A percentile compares a stretch with the other conserved stretches of the same genome.
Evolutionary conservation across 2,888 invertebrate species (phyloP).

Genomic region (Chironomus riparius): DNA sequence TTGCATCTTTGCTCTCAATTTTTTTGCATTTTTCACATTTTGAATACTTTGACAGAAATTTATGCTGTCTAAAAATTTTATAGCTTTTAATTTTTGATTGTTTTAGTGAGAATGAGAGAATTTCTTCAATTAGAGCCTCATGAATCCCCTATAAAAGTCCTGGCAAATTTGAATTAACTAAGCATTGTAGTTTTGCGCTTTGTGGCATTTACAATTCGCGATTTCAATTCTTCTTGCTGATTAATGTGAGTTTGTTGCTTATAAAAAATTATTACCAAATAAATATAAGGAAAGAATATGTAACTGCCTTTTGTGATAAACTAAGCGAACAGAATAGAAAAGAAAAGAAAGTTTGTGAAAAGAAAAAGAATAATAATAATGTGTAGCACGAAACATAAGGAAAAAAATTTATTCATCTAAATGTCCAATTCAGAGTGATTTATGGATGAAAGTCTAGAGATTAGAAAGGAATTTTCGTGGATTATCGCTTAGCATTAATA

Average conservation of each 20-base stretch:
- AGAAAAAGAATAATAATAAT: not conserved
- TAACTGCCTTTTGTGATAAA: no score
- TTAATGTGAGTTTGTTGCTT: constrained; percentile 24
- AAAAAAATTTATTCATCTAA: not conserved
- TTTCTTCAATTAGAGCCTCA: not conserved
- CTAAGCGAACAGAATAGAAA: no score
- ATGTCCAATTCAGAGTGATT: constrained; percentile 16
- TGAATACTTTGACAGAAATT: constrained; percentile 6
- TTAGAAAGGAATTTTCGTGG: constrained; percentile 6
- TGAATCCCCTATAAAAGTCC: constrained; percentile 17
- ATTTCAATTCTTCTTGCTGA: not conserved
- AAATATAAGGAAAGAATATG: no score
- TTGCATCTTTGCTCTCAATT: not conserved
- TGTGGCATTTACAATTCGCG: constrained; percentile 14
- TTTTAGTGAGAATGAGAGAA: not conserved
- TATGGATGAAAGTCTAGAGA: not conserved
- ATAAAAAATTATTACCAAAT: not conserved
- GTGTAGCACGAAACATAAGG: not conserved
- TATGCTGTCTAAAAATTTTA: not conserved
- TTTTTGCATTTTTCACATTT: not conserved
- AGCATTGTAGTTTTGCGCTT: constrained; percentile 17
- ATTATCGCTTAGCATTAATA: not conserved
- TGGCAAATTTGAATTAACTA: not conserved
- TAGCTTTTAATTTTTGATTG: not conserved
- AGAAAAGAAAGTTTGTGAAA: no score